Evolutionary conservation across 2,113 vertebrate species (phyloP).

Genomic region (Pongo abelii): DNA sequence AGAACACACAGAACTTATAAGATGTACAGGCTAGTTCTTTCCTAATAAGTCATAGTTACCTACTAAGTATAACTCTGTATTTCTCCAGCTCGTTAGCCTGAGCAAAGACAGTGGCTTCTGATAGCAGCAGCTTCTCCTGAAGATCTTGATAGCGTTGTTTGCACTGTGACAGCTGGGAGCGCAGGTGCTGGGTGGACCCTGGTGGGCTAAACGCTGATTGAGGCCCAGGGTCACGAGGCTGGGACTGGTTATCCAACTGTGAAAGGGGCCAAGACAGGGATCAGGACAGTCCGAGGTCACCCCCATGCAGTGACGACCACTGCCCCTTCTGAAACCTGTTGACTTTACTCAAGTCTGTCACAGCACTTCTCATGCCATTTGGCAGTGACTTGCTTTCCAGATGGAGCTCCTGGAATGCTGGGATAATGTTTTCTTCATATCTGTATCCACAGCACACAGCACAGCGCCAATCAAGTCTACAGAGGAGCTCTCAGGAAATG

Average conservation of each 20-base stretch:
- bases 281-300: neutral
- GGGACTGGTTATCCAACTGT: slow-evolving; percentile 52
- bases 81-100: slow-evolving; percentile 94
- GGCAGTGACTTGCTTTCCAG: neutral
- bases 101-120: slow-evolving; percentile 91
- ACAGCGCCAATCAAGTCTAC: fast-evolving
- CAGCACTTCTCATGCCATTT: neutral
- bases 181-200: slow-evolving; percentile 81
- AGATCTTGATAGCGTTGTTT: slow-evolving; percentile 90
- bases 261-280: neutral
- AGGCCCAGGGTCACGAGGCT: slow-evolving; percentile 64
- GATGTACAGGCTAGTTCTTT: neutral
- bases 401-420: neutral
- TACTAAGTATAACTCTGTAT: slow-evolving; percentile 90
- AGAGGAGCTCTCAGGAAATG: neutral
- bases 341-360: neutral
- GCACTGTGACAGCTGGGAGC: slow-evolving; percentile 85
- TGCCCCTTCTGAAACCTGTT: too few species aligned
- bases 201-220: slow-evolving; percentile 74
- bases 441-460: neutral
- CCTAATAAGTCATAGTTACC: slow-evolving; percentile 67
- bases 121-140: slow-evolving; percentile 92
- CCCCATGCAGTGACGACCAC: fast-evolving
- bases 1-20: neutral
- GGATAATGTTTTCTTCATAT: neutral